Evolutionary conservation across 2,113 vertebrate species (phyloP), one percentile per base, ranked within the genome.

Genomic region (Ramphastos sulfuratus): DNA sequence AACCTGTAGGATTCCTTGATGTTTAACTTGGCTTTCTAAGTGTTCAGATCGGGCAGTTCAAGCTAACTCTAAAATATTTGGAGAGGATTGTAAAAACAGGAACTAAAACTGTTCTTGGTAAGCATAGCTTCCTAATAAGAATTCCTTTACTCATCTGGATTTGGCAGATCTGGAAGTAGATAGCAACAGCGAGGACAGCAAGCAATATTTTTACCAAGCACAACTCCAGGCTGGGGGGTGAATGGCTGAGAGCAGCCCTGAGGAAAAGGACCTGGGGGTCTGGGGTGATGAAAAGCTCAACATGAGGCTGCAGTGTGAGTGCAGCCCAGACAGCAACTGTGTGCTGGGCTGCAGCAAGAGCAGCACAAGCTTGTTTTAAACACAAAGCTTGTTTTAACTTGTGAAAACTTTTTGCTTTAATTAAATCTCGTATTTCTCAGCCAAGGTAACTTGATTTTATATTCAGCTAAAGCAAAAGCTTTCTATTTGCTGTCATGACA

Each of bases 301-400:
- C 9, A 39, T 39, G 37, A 39, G 37, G 9, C 37, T 39, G 37
- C 37, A 39, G 37, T 39, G 37, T 39, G 37, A 39, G 37, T 39
- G 37, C 37, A 39, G 37, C 37, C 37, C 37, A 39, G 37, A 39
- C 37, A 39, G 37, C 37, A 39, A 39, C 37, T 39, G 37, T 9
- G 37, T 39, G 37, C 37, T 39, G 37, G 37, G 37, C 37, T 39
- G 37, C 84, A 70, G 37, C 37, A 39, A 39, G 37, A 39, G 37
- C 37, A 39, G 37, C n/a, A n/a, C n/a, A n/a, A n/a, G n/a, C n/a
- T n/a, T n/a, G n/a, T n/a, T n/a, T n/a, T n/a, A n/a, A n/a, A n/a
- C n/a, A n/a, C 70, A 89, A 79, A 89, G 37, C 78, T 93, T 95
- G 78, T 91, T 96, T 82, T 21, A 93, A 94, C 84, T 92, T 94